Evolutionary conservation across 2,888 invertebrate species (phyloP), one percentile per base, ranked within the genome.

Genomic region (Athalia circularis): DNA sequence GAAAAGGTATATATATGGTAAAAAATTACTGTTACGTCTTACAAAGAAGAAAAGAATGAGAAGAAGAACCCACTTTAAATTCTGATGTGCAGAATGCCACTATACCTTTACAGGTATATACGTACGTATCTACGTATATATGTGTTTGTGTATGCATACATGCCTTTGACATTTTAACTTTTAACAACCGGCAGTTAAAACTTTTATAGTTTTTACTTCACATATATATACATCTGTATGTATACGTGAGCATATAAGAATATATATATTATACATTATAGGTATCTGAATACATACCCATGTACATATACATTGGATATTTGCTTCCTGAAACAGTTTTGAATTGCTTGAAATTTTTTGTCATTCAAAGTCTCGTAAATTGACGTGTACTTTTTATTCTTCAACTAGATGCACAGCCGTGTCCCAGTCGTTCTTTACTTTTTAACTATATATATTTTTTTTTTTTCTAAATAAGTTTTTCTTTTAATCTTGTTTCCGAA

Each of bases 111-210:
- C 29, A 29, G 29, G 29, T 29, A 29, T 29, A 29, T 29, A 29
- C 29, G 29, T 29, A 29, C 29, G 29, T 29, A 29, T 29, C 29
- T 29, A 29, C 29, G 2, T 29, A 29, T 2, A 1, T 29, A 54
- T n/a, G 54, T n/a, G 54, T 9, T 54, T n/a, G 54, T n/a, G 9
- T 7, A 5, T 57, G 45, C 79, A 77, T 79, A 79, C 77, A 78
- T 77, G 77, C 68, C 65, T 59, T 78, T 65, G 79, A 80, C 80
- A 70, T 80, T 81, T 80, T 77, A 84, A 84, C 83, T 85, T 84
- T 83, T 80, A 83, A 84, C 83, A 81, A 79, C 81, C 78, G 70
- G 80, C 81, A 81, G 83, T 83, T 84, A 82, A 85, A 84, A 85
- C 83, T 84, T 85, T 84, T 83, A 81, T 82, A 82, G 82, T 80